Percentiles rank a stretch among this genome's conserved stretches.
These are phyloP conservation scores for Leptarthrus brevirostris DNA, from an alignment of 2,888 invertebrate species.

Conservation along the genomic window DNA sequence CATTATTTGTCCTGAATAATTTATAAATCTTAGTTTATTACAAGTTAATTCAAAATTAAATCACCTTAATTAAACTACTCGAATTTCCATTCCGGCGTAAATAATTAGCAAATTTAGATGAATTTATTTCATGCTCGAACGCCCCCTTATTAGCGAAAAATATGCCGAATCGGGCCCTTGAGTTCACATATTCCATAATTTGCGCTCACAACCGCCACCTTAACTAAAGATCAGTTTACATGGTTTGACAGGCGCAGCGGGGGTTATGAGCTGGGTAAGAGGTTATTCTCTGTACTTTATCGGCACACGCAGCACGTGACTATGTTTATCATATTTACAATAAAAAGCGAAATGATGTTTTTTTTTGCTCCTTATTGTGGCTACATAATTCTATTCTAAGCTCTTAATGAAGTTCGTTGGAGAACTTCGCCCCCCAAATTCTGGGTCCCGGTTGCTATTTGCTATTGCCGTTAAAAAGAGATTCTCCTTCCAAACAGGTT, in stretches of 20 bases:
- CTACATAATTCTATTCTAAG: conserved; percentile 27
- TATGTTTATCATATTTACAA: conserved; percentile 47
- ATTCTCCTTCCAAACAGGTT: neutral
- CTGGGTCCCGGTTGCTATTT: no score
- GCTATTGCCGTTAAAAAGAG: neutral
- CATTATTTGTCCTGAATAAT: no score
- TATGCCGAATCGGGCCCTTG: neutral
- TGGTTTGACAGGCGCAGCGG: conserved; percentile 38
- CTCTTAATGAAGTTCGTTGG: conserved; percentile 31
- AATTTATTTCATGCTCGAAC: conserved; percentile 60
- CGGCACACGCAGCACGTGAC: conserved; percentile 44
- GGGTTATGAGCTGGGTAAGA: neutral
- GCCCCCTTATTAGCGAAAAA: conserved; percentile 52
- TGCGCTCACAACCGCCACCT: neutral
- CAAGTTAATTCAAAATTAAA: no score
- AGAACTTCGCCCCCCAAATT: no score
- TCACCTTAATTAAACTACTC: neutral
- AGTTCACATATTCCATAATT: conserved; percentile 15
- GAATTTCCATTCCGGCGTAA: conserved; percentile 57
- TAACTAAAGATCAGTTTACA: conserved; percentile 35
- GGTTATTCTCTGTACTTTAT: conserved; percentile 34
- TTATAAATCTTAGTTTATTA: no score
- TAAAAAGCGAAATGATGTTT: conserved; percentile 28
- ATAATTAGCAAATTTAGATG: conserved; percentile 60
- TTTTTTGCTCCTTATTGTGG: neutral